phyloP scores from a whole-genome alignment of 2,113 vertebrate species.

The Chrysemys picta region DNA sequence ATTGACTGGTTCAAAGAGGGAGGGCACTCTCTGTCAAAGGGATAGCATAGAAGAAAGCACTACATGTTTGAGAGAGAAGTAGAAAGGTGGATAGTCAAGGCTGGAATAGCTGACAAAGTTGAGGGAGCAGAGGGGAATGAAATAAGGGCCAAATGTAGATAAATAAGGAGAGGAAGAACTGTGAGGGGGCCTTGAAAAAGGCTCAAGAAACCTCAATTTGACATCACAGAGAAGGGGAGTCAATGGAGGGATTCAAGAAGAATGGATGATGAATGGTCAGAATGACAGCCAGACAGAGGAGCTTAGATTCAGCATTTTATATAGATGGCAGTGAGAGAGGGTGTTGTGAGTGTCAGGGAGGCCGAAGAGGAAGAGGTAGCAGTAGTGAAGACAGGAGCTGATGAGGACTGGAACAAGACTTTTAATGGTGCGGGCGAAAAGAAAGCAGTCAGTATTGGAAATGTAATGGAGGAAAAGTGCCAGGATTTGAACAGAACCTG shows the following conservation, averaged over 20 bases:
- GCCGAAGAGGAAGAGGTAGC: background rate
- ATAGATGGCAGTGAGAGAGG: background rate
- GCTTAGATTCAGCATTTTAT: background rate
- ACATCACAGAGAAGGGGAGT: background rate
- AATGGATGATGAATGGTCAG: background rate
- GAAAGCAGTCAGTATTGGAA: background rate
- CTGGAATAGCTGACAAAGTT: constrained; percentile 13
- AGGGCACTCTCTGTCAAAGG: background rate
- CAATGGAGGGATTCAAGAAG: constrained; percentile 29
- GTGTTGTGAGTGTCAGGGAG: background rate
- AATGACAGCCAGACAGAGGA: constrained; percentile 3
- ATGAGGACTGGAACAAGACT: background rate
- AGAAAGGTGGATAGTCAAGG: constrained; percentile 39
- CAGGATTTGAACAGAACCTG: constrained; percentile 1
- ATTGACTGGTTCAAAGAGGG: constrained; percentile 32
- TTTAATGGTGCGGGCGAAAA: background rate
- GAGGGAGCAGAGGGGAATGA: background rate
- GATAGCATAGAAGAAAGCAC: background rate
- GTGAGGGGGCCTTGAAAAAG: background rate
- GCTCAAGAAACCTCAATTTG: background rate
- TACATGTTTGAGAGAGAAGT: constrained; percentile 52
- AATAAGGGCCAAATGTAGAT: constrained; percentile 13
- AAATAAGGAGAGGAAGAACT: constrained; percentile 31
- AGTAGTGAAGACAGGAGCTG: background rate
- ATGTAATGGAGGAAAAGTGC: background rate